A percentile compares a stretch with the other conserved stretches of the same genome.
phyloP scores from a whole-genome alignment of 2,113 vertebrate species.

The Prinia subflava region DNA sequence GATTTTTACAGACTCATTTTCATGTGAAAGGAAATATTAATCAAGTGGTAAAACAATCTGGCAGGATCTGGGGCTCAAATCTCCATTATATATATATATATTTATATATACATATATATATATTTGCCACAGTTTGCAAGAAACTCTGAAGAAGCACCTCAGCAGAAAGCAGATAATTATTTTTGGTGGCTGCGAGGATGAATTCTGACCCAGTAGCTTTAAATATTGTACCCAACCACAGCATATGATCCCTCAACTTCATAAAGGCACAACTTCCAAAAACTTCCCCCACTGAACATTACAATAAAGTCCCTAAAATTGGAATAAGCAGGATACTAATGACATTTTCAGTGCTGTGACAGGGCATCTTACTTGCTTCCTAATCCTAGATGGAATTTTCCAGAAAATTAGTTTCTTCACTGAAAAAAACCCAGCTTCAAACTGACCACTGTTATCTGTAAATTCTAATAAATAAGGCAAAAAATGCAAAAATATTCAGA shows the following conservation, averaged over 20 bases:
- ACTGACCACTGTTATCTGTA: not conserved
- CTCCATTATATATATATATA: too few species aligned
- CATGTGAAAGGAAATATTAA: not conserved
- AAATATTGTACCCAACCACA: not conserved
- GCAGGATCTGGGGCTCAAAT: not conserved
- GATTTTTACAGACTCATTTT: not conserved
- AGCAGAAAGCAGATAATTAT: not conserved
- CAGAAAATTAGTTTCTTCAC: not conserved
- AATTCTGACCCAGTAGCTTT: not conserved
- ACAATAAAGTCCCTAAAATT: not conserved
- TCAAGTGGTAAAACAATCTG: not conserved
- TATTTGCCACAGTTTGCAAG: not conserved
- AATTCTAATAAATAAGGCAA: not conserved
- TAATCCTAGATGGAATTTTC: not conserved
- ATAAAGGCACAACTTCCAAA: not conserved
- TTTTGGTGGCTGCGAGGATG: not conserved
- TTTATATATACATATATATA: not conserved
- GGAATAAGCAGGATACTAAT: not conserved
- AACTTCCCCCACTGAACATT: not conserved
- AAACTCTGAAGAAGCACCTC: not conserved
- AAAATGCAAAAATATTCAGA: not conserved
- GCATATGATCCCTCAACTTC: not conserved
- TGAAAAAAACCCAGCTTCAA: not conserved
- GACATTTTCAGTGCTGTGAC: not conserved
- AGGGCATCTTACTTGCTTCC: not conserved